phyloP scores from a whole-genome alignment of 2,113 vertebrate species.

The Mesoclemmys tuberculata region DNA sequence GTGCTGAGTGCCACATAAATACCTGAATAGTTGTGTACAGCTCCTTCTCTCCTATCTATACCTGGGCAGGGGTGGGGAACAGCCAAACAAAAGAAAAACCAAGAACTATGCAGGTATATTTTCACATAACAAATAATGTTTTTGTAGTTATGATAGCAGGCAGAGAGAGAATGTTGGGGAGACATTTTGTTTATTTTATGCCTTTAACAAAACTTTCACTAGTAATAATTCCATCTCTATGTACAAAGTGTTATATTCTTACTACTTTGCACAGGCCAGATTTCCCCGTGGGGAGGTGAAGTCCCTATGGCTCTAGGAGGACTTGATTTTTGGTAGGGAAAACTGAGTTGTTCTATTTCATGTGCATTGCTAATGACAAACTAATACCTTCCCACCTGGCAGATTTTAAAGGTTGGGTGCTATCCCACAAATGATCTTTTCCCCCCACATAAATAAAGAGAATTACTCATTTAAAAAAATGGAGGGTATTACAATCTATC shows the following conservation, averaged over 20 bases:
- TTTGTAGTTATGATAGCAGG: background rate
- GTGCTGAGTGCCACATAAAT: background rate
- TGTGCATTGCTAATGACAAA: background rate
- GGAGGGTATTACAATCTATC: background rate
- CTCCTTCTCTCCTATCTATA: no score
- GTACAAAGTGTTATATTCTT: background rate
- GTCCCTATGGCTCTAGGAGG: background rate
- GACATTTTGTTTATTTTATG: background rate
- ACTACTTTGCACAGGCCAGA: background rate
- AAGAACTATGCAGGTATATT: background rate
- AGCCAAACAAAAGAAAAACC: rapidly evolving
- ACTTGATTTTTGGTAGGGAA: background rate
- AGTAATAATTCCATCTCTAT: background rate
- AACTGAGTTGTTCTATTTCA: background rate
- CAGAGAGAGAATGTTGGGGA: background rate
- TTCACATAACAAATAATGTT: background rate
- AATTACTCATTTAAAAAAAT: background rate
- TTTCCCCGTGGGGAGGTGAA: rapidly evolving
- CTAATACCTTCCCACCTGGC: background rate
- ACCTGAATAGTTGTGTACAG: background rate
- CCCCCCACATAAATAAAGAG: background rate
- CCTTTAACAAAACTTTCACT: background rate
- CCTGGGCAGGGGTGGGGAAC: background rate
- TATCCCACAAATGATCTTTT: background rate
- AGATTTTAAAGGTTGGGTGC: background rate